phyloP scores from a whole-genome alignment of 1,140 invertebrate species.

The Drosophila bocqueti region DNA sequence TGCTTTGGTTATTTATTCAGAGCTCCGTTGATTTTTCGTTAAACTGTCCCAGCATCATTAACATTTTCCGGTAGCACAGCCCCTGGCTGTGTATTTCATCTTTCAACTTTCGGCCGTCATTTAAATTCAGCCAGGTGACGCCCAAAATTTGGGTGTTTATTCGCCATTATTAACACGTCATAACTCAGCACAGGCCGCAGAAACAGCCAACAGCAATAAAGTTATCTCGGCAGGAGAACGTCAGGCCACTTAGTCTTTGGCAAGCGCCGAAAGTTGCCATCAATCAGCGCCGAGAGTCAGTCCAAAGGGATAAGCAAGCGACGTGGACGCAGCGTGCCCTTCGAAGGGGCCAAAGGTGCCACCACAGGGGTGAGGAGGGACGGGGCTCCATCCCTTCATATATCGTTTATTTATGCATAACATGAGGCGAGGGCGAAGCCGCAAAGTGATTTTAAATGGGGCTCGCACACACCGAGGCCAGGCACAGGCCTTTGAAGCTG shows the following conservation, averaged over 20 bases:
- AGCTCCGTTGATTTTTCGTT: neutral
- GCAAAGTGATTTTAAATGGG: slow-evolving; percentile 71
- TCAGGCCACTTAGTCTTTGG: slow-evolving; percentile 39
- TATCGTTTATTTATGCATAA: slow-evolving; percentile 70
- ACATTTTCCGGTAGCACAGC: slow-evolving; percentile 11
- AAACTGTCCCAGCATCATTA: neutral
- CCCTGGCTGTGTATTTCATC: neutral
- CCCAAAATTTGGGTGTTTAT: slow-evolving; percentile 62
- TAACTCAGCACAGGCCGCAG: slow-evolving; percentile 53
- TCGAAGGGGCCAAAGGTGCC: slow-evolving; percentile 11
- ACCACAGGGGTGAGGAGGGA: neutral
- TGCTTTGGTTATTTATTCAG: neutral
- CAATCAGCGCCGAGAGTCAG: slow-evolving; percentile 46
- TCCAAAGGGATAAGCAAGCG: slow-evolving; percentile 53
- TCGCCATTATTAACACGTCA: slow-evolving; percentile 74
- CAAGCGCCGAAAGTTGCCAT: slow-evolving; percentile 53
- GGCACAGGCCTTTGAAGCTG: slow-evolving; percentile 30
- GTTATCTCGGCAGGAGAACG: slow-evolving; percentile 38
- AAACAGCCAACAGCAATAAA: slow-evolving; percentile 41
- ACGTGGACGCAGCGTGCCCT: slow-evolving; percentile 29
- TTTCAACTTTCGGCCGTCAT: slow-evolving; percentile 27
- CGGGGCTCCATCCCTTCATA: slow-evolving; percentile 12
- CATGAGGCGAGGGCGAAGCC: slow-evolving; percentile 51
- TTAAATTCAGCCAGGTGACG: slow-evolving; percentile 45
- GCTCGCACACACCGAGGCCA: slow-evolving; percentile 16